A percentile compares a stretch with the other conserved stretches of the same genome.
Evolutionary conservation across 2,888 invertebrate species (phyloP).

Genomic region (Orthosia cruda): DNA sequence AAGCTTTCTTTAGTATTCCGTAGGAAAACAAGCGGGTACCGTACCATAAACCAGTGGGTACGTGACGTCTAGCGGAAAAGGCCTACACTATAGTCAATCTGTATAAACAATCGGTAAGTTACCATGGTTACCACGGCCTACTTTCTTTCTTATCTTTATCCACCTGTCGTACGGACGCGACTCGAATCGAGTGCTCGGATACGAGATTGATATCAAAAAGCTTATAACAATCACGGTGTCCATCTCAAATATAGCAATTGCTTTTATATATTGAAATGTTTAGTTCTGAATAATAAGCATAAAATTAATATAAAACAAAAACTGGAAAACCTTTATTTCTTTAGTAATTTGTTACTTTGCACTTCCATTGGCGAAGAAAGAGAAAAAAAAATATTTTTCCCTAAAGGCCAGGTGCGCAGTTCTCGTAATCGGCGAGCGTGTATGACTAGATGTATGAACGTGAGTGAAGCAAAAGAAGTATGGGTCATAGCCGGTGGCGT

Average conservation of each 20-base stretch:
- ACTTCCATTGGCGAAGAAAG: no score
- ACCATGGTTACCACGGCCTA: constrained; percentile 68
- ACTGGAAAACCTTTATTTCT: no score
- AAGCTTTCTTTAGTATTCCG: constrained; percentile 42
- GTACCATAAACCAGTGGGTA: constrained; percentile 58
- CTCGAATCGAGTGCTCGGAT: constrained; percentile 64
- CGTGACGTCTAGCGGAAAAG: constrained; percentile 61
- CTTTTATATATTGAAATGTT: no score
- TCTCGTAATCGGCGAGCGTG: no score
- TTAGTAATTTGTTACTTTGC: no score
- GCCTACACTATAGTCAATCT: constrained; percentile 70
- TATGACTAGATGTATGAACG: no score
- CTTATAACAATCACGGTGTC: constrained; percentile 36
- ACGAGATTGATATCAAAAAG: constrained; percentile 67
- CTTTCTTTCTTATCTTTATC: constrained; percentile 74
- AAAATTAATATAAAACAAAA: no score
- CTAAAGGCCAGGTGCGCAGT: no score
- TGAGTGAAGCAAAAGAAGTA: no score
- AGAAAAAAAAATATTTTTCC: no score
- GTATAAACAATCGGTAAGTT: constrained; percentile 76
- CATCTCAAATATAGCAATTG: not conserved
- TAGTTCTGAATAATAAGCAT: no score
- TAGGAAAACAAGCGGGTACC: constrained; percentile 15
- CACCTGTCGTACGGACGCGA: constrained; percentile 74
- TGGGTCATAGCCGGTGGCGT: no score